Evolutionary conservation across 2,888 invertebrate species (phyloP).

Genomic region (Tetramorium bicarinatum): DNA sequence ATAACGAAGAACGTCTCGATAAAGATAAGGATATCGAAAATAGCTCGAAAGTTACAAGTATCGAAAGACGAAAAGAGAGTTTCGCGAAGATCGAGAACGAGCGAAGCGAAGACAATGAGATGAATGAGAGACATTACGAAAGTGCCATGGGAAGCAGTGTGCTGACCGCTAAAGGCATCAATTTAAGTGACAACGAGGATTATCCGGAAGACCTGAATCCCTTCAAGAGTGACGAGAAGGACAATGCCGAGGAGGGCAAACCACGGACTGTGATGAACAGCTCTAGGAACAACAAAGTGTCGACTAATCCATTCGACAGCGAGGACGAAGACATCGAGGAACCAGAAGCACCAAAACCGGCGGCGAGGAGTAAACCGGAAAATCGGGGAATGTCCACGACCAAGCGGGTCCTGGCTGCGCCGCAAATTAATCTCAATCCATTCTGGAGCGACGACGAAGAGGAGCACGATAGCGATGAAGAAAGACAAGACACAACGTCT

Average conservation of each 20-base stretch:
- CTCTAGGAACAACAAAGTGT: slow-evolving; percentile 60
- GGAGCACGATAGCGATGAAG: slow-evolving; percentile 86
- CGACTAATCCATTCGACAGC: slow-evolving; percentile 91
- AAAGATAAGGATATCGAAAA: neutral
- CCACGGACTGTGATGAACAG: slow-evolving; percentile 30
- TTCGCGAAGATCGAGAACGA: slow-evolving; percentile 1
- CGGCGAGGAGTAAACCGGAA: slow-evolving; percentile 74
- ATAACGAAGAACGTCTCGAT: slow-evolving; percentile 2
- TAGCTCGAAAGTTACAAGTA: neutral
- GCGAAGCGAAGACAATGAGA: slow-evolving; percentile 31
- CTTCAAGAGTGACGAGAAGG: slow-evolving; percentile 92
- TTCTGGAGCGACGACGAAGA: slow-evolving; percentile 92
- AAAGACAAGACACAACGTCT: slow-evolving; percentile 71
- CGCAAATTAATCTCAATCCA: slow-evolving; percentile 89
- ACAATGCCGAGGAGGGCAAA: slow-evolving; percentile 85
- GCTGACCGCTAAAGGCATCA: slow-evolving; percentile 66
- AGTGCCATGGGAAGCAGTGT: slow-evolving; percentile 43
- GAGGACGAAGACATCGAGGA: slow-evolving; percentile 86
- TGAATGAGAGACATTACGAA: neutral
- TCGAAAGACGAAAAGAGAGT: neutral
- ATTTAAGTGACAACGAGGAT: slow-evolving; percentile 77
- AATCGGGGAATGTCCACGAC: slow-evolving; percentile 66
- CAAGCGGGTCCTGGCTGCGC: slow-evolving; percentile 86
- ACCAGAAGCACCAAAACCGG: slow-evolving; percentile 85
- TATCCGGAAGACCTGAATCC: slow-evolving; percentile 95